Conservation (phyloP, 1,140 invertebrate genomes). For the Heliconius hewitsoni region DNA sequence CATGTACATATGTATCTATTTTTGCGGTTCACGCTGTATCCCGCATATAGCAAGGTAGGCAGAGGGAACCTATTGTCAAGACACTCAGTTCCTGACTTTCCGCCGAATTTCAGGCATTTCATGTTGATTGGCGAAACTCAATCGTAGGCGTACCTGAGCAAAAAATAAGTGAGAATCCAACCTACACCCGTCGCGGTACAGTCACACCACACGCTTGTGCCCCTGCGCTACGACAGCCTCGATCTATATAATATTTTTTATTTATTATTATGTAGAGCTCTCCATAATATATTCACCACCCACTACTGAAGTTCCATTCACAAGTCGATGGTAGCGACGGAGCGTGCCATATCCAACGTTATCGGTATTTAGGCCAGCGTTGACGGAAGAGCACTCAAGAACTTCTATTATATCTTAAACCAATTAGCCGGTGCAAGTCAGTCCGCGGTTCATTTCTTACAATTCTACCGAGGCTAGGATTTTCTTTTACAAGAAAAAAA, state of each 20-base stretch:
- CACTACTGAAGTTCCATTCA: constrained; percentile 33
- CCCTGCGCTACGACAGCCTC: no score
- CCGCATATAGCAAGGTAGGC: no score
- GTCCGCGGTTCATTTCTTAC: constrained; percentile 53
- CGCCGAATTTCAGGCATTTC: no score
- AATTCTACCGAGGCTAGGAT: not conserved
- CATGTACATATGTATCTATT: not conserved
- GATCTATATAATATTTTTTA: no score
- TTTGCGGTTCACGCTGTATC: not conserved
- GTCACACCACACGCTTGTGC: no score
- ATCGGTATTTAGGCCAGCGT: constrained; percentile 67
- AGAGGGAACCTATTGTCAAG: no score
- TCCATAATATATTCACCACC: constrained; percentile 30
- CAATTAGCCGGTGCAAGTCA: constrained; percentile 62
- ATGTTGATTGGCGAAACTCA: no score
- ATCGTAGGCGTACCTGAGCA: no score
- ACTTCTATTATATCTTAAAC: constrained; percentile 68
- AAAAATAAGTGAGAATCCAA: no score
- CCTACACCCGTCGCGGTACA: no score
- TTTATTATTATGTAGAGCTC: not conserved
- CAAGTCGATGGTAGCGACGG: constrained; percentile 17
- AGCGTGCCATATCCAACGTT: constrained; percentile 17
- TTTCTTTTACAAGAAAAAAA: not conserved
- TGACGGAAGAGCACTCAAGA: constrained; percentile 56
- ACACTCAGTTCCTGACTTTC: no score